Percentiles rank a stretch among this genome's conserved stretches.
Conservation (phyloP, 2,113 vertebrate species). For the Notechis scutatus region DNA sequence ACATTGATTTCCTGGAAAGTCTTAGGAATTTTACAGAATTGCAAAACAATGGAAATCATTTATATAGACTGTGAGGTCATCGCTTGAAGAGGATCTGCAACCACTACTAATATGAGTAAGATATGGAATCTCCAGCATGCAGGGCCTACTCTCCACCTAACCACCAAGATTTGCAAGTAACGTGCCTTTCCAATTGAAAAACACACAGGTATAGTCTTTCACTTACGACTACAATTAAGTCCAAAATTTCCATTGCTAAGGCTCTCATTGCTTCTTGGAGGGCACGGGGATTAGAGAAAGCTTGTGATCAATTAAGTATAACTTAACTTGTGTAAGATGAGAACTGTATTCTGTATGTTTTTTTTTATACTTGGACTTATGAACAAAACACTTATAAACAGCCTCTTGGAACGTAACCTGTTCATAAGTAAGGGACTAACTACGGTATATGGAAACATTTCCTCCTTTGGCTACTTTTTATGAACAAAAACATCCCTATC, state of each 20-base stretch:
- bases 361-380: background rate
- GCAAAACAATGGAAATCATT: background rate
- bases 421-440: background rate
- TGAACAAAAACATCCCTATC: background rate
- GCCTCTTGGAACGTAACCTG: background rate
- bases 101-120: background rate
- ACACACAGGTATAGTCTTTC: background rate
- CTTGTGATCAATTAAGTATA: background rate
- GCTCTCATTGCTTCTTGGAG: background rate
- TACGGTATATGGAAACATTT: background rate
- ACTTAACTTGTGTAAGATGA: background rate
- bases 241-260: background rate
- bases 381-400: background rate
- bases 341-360: background rate
- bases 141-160: background rate
- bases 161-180: background rate
- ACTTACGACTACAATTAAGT: background rate
- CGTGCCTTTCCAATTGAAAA: background rate
- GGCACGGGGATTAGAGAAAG: background rate
- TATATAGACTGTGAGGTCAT: background rate
- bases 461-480: background rate
- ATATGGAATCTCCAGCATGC: background rate
- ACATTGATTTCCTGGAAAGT: background rate
- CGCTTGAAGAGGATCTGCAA: background rate
- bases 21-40: background rate